phyloP scores from a whole-genome alignment of 2,888 invertebrate genomes.

The Odontocerum albicorne region DNA sequence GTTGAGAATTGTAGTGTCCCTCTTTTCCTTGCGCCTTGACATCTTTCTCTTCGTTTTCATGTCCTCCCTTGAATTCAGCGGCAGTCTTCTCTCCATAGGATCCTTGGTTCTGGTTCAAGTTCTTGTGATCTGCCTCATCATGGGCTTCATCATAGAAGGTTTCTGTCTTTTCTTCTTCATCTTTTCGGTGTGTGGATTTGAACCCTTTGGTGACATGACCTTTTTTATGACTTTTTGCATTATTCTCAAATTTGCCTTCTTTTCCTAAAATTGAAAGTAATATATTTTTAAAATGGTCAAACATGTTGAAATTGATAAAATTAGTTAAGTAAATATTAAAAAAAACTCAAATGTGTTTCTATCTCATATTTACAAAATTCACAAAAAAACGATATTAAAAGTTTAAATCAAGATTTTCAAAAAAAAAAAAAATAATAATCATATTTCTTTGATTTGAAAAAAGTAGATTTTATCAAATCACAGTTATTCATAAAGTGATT shows the following conservation, averaged over 20 bases:
- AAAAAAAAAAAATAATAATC: too few relatives aligned
- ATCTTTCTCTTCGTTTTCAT: conserved; percentile 60
- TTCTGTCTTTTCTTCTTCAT: conserved; percentile 66
- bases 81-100: conserved; percentile 60
- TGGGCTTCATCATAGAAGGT: conserved; percentile 67
- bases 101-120: conserved; percentile 59
- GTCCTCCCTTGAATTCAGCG: conserved; percentile 61
- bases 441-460: too few relatives aligned
- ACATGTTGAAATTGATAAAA: too few relatives aligned
- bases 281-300: too few relatives aligned
- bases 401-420: too few relatives aligned
- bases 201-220: conserved; percentile 68
- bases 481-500: too few relatives aligned
- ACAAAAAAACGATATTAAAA: too few relatives aligned
- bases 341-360: too few relatives aligned
- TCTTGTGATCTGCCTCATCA: conserved; percentile 62
- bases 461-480: too few relatives aligned
- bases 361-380: too few relatives aligned
- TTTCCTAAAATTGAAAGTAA: too few relatives aligned
- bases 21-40: conserved; percentile 60
- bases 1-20: conserved; percentile 59
- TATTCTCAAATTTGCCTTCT: conserved; percentile 58
- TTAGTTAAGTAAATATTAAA: too few relatives aligned
- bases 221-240: conserved; percentile 63
- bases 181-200: conserved; percentile 66